These are phyloP conservation scores for Holothuria leucospilota DNA, from an alignment of 53 echinoderm and acorn worm species.

Conservation along the genomic window DNA sequence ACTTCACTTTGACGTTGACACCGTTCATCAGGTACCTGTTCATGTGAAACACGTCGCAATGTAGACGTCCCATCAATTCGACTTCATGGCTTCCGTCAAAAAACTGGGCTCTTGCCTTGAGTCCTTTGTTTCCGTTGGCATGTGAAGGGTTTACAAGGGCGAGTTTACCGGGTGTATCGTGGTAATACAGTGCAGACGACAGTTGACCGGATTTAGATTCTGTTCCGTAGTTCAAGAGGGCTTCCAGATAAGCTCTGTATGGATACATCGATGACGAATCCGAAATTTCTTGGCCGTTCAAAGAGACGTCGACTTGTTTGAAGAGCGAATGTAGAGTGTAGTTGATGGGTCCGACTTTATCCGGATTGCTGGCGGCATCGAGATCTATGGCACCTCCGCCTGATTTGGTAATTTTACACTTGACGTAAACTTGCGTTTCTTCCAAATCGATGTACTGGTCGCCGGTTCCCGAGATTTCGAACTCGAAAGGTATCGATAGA, in stretches of 20 bases:
- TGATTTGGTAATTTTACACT: no score
- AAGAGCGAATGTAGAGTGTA: no score
- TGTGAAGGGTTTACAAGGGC: background rate
- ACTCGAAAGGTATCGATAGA: no score
- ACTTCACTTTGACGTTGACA: no score
- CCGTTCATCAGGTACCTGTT: conserved; percentile 8
- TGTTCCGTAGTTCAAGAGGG: conserved; percentile 1
- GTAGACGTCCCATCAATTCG: no score
- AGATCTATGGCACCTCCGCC: no score
- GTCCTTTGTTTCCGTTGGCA: background rate
- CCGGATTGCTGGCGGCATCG: background rate
- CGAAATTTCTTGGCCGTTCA: no score
- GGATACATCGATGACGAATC: no score
- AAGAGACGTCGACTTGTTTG: no score
- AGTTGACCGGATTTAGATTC: background rate
- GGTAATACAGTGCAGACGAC: background rate
- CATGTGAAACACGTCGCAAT: conserved; percentile 9
- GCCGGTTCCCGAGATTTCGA: background rate
- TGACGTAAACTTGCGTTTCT: no score
- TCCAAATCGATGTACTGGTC: no score
- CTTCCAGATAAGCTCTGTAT: no score
- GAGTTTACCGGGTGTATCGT: background rate
- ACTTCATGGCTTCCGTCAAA: conserved; percentile 1
- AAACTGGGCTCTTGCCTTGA: background rate
- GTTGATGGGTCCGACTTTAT: conserved; percentile 56